These are phyloP conservation scores for Dermatemys mawii DNA, from an alignment of 2,113 vertebrate genomes.

Conservation along the genomic window DNA sequence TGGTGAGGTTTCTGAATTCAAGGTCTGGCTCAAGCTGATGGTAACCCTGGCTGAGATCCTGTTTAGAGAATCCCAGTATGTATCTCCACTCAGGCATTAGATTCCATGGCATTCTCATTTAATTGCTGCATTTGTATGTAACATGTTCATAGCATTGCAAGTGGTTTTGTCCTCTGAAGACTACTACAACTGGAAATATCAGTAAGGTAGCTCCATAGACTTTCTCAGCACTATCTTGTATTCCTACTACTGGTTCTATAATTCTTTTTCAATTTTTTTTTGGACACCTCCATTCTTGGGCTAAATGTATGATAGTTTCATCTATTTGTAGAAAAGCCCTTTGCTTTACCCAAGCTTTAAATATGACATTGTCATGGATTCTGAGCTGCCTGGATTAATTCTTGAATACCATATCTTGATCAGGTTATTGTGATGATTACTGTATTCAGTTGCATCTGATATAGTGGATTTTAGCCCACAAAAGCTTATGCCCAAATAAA, in stretches of 20 bases:
- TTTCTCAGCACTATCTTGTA: neutral
- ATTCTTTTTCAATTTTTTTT: fast-evolving
- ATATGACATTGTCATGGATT: neutral
- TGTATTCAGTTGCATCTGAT: no score
- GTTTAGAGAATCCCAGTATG: neutral
- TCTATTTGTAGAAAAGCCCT: neutral
- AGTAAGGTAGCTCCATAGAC: neutral
- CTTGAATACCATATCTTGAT: neutral
- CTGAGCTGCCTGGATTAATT: neutral
- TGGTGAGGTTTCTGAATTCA: neutral
- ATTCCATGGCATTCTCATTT: neutral
- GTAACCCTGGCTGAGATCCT: neutral
- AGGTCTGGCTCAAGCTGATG: neutral
- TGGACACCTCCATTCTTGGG: neutral
- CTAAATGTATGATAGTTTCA: neutral
- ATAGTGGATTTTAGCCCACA: no score
- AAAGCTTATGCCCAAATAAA: no score
- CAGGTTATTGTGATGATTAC: neutral
- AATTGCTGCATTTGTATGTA: neutral
- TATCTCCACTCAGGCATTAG: neutral
- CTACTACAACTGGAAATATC: neutral
- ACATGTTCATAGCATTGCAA: fast-evolving
- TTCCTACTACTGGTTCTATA: neutral
- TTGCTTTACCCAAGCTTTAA: neutral
- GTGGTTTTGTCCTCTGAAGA: neutral